Conservation (phyloP, 2,888 invertebrate species). For the Timema podura region DNA sequence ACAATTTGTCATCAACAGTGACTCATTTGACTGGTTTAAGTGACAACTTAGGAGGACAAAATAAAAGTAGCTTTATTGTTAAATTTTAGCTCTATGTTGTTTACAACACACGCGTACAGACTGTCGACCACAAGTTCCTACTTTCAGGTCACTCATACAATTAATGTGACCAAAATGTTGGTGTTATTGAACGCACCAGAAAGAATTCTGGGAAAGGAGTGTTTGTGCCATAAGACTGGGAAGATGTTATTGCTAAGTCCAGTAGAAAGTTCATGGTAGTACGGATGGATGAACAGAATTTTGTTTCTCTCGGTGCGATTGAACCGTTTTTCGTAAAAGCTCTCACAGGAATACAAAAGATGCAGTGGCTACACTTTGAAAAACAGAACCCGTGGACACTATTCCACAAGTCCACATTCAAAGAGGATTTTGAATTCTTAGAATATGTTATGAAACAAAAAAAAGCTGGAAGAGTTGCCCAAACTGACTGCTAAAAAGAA, state of each 20-base stretch:
- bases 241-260: neutral
- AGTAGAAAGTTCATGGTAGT: neutral
- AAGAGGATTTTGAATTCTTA: neutral
- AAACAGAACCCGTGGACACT: neutral
- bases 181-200: neutral
- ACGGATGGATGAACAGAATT: neutral
- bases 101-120: neutral
- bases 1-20: neutral
- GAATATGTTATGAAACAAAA: neutral
- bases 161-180: neutral
- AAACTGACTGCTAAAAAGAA: neutral
- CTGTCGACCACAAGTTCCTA: neutral
- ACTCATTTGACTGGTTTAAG: constrained; percentile 20
- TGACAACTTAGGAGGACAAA: constrained; percentile 31
- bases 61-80: constrained; percentile 19
- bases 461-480: neutral
- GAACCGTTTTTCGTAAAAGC: neutral
- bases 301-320: neutral
- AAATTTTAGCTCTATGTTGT: neutral
- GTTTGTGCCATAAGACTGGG: neutral
- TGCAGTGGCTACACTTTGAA: neutral
- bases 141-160: constrained; percentile 4
- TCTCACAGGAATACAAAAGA: neutral
- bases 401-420: neutral
- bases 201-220: constrained; percentile 2